A percentile compares a stretch with the other conserved stretches of the same genome.
phyloP scores from a whole-genome alignment of 2,113 vertebrate species.

The Dicerorhinus sumatrensis region DNA sequence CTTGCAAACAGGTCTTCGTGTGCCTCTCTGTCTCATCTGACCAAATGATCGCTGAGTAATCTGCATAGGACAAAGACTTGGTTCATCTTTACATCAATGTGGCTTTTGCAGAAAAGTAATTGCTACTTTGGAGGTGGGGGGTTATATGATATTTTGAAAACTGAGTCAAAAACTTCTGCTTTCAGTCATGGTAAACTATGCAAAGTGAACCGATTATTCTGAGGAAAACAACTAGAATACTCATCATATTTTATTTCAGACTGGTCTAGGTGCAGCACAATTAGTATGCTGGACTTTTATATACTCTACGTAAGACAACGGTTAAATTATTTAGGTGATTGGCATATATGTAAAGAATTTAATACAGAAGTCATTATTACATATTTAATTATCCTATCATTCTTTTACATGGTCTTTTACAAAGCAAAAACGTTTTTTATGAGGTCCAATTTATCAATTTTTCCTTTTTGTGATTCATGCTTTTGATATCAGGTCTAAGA shows the following conservation, averaged over 20 bases:
- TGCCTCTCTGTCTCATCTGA: not conserved
- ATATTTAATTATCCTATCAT: not conserved
- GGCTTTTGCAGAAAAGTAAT: not conserved
- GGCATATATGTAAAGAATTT: not conserved
- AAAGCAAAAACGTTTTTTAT: not conserved
- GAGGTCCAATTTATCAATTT: not conserved
- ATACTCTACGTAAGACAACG: not conserved
- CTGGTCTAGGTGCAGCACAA: not conserved
- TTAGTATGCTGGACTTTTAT: not conserved
- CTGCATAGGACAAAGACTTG: not conserved
- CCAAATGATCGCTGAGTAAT: not conserved
- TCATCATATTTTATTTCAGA: not conserved
- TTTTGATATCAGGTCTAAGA: slow-evolving; percentile 17
- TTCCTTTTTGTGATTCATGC: not conserved
- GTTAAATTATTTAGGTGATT: not conserved
- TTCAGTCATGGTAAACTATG: not conserved
- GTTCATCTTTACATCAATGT: not conserved
- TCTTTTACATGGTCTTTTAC: not conserved
- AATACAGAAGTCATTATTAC: not conserved
- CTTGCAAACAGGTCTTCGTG: not conserved
- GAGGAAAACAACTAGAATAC: not conserved
- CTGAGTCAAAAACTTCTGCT: not conserved
- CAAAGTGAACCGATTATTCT: not conserved
- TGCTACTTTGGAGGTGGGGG: not conserved
- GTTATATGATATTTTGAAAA: not conserved